Evolutionary conservation across 2,888 invertebrate species (phyloP), one percentile per base, ranked within the genome.

Genomic region (Metalampra italica): DNA sequence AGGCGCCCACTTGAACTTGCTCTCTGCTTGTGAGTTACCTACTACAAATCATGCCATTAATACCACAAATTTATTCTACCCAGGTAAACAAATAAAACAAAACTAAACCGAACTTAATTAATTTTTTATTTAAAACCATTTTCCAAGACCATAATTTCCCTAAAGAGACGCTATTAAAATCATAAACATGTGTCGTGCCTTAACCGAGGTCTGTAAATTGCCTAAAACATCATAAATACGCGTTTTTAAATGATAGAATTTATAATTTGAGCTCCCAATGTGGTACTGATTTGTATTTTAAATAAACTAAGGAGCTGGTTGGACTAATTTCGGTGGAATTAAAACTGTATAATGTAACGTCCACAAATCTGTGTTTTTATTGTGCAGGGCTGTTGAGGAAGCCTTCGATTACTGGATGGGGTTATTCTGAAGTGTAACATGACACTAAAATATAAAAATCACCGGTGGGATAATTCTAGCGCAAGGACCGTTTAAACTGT

Each of bases 331-430:
- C 68, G 71, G 61, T 77, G 62, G 68, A 75, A 77, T 78, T 79
- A 75, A 78, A 80, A 75, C 59, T 72, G 71, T 71, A 67, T 62
- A 58, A 65, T 63, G 66, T 69, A 67, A 66, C 68, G 68, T 74
- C 75, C 75, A 81, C 81, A 82, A 82, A 81, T 80, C 70, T 75
- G 75, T 71, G 64, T 74, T 71, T 82, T 82, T 82, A 82, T 80
- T 75, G 64, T 62, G 52, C 52, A 49, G 56, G 68, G 75, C 82
- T 82, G 82, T 81, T 83, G 82, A 82, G 62, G 82, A 78, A 83
- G 82, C 80, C 64, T 75, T 59, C 62, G 63, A 65, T 66, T 67
- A 58, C 60, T 55, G 74, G 64, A 72, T 12, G 53, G 59, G 34
- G 43, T 60, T 62, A 81, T 76, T 65, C 60, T 44, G 43, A 41